These are phyloP conservation scores for Adineta ricciae DNA, from an alignment of 2,888 invertebrate genomes.

Conservation along the genomic window DNA sequence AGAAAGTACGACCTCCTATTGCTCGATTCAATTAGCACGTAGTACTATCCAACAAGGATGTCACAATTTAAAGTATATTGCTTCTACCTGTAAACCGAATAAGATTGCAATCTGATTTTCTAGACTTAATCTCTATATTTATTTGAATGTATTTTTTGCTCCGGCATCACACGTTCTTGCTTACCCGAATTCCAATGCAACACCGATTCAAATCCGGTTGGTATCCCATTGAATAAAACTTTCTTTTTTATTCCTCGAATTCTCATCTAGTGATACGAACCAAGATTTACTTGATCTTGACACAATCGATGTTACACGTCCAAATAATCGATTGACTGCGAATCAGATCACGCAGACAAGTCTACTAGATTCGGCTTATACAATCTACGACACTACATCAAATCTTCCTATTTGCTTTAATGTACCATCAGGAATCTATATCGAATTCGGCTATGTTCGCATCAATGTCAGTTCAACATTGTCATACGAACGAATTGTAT, in stretches of 20 bases:
- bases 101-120: neutral
- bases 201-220: neutral
- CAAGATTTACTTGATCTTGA: neutral
- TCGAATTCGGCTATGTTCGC: neutral
- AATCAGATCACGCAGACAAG: neutral
- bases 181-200: neutral
- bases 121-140: neutral
- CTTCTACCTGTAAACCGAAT: neutral
- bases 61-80: neutral
- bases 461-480: neutral
- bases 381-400: neutral
- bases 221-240: neutral
- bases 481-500: neutral
- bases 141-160: neutral
- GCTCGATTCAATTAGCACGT: neutral
- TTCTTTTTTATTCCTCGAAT: neutral
- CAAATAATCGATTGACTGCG: neutral
- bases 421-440: slow-evolving; percentile 1
- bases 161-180: neutral
- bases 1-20: neutral
- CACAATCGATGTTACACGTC: neutral
- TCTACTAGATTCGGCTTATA: rapidly evolving
- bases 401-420: neutral
- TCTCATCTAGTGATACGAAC: neutral
- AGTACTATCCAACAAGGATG: neutral